phyloP scores from a whole-genome alignment of 2,113 vertebrate species.

The Scomber scombrus region DNA sequence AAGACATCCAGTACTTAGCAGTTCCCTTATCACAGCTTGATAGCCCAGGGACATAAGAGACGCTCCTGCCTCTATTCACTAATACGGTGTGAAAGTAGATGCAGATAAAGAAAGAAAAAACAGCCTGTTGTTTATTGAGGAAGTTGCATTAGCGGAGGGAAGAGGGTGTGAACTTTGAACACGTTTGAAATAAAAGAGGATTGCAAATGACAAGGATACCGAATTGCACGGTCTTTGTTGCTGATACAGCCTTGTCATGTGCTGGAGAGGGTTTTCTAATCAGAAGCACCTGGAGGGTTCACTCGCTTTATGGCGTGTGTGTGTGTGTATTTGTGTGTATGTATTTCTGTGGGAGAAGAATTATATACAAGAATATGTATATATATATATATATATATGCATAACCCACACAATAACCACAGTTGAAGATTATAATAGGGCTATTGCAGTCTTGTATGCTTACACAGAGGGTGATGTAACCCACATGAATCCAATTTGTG shows the following conservation, averaged over 20 bases:
- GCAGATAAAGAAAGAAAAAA: conserved; percentile 62
- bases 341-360: neutral
- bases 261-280: conserved; percentile 88
- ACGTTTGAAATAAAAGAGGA: conserved; percentile 72
- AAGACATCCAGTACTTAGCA: conserved; percentile 81
- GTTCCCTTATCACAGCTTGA: conserved; percentile 80
- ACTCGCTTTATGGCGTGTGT: conserved; percentile 58
- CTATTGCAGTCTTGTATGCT: conserved; percentile 9
- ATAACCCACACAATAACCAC: neutral
- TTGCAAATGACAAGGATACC: conserved; percentile 76
- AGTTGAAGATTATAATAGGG: conserved; percentile 10
- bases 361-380: no score
- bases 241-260: conserved; percentile 84
- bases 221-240: conserved; percentile 73
- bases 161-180: conserved; percentile 77
- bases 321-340: conserved; percentile 36
- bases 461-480: conserved; percentile 13
- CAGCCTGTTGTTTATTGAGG: conserved; percentile 72
- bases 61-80: conserved; percentile 68
- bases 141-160: conserved; percentile 63
- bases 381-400: no score
- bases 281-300: conserved; percentile 87
- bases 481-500: conserved; percentile 14
- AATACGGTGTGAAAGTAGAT: conserved; percentile 76
- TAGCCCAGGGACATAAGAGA: conserved; percentile 78